Base-by-base conservation (phyloP, 2,888 invertebrate species). In the Heliconius aoede region DNA sequence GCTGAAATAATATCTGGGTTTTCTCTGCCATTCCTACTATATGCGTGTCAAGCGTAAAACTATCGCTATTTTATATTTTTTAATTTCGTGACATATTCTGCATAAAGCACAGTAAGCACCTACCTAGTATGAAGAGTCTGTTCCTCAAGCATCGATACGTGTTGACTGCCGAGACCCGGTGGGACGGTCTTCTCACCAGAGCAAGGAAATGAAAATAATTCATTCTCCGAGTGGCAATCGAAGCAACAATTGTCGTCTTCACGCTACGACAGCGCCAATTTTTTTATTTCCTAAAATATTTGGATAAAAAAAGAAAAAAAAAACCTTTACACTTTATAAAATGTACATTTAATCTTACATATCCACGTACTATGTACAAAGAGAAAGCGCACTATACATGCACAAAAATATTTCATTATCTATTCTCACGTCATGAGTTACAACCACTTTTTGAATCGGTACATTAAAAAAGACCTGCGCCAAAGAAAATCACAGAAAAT, bases 341-440 rank as follows among this genome's bases (percentile, higher is more conserved):
- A 94, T 93, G 87, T 94, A 94, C 94, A 93, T 94, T 93, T 94
- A 94, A 89, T 93, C 92, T 94, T 94, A 93, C 88, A 83, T 90
- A 89, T 86, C 89, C 89, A 91, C 89, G 87, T 90, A 90, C 90
- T 93, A 93, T 94, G 85, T 94, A 94, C 94, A 85, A 89, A 91
- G 91, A 93, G 92, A 88, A 92, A 93, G 92, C 93, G 90, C 88
- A 86, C 90, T 91, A 88, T 92, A 91, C 89, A 90, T 89, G 89
- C 91, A 91, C 88, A 91, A 91, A 91, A 91, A 90, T 90, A 90
- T 87, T 85, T 81, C 82, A 82, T 86, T 82, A 80, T 83, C 84
- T 84, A 82, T 81, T 72, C 76, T 73, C 61, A 75, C 80, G 46
- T 79, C 77, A 76, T 73, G 58, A 40, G 65, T 68, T 72, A 61